Base-by-base conservation (phyloP, 2,797 vertebrate genomes). In the Delichon dasypus region DNA sequence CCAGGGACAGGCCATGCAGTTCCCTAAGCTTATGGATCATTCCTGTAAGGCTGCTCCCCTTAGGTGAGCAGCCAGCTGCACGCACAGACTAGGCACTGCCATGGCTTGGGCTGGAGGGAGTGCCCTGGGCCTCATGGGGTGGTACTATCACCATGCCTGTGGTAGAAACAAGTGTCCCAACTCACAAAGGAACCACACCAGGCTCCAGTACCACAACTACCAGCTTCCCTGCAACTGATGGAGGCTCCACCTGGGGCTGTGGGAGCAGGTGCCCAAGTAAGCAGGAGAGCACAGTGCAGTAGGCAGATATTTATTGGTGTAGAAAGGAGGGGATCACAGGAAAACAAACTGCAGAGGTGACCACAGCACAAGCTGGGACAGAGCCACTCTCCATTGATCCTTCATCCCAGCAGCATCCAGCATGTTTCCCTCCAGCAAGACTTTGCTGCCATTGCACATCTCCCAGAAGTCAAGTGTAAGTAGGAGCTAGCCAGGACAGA, bases 291-390 rank as follows among this genome's bases (percentile, higher is more conserved):
- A 11, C 2, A 22, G 83, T 65, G 85, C 77, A 61, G 74, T 25
- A 93, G 77, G 88, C 83, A 95, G 93, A 34, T 90, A 94, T 97
- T 96, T 97, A 97, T 97, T 97, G 57, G 93, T 84, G 83, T 16
- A 70, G 55, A 83, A 73, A 89, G 50, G 62, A 74, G 50, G 66
- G 85, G 57, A 75, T 22, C 66, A 86, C 18, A 7, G 87, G 73
- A 78, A 92, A 85, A 96, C 48, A 96, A 64, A 93, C 72, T 40
- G 85, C 81, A 95, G 88, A 71, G 48, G 74, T 75, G 85, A 89
- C 70, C 40, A 75, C 57, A 80, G 88, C 86, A 87, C 40, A 61
- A 88, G 77, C 32, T 71, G 64, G 71, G 60, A 76, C 3, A 5
- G 88, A 87, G 54, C 58, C 1, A 3, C 58, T 61, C 53, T 74